Evolutionary conservation across 2,888 invertebrate genomes (phyloP), one percentile per base, ranked within the genome.

Genomic region (Tetrapedia diversipes): DNA sequence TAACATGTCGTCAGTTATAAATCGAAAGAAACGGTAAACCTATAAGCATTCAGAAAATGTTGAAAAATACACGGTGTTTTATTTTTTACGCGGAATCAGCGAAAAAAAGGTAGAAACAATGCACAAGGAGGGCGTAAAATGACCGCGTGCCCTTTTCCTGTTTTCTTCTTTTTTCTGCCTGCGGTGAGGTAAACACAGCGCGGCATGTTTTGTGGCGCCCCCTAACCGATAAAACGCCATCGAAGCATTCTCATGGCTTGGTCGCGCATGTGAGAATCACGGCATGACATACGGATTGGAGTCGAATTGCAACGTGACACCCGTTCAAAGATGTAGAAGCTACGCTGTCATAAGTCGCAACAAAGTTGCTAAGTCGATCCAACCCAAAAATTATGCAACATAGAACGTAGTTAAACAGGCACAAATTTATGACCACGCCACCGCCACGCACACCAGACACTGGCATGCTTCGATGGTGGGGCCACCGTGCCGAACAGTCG

Each of bases 161-260:
- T 73, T 69, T 69, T 72, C 65, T 71, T 45, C 54, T 60, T 71
- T 69, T 65, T 56, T 74, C 73, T 22, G 56, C 34, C 68, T 70
- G 67, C 70, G 64, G 64, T 59, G 85, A 86, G 79, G 86, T 86
- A 86, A 86, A 86, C 86, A 86, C 82, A 73, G 71, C 77, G 81
- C 73, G 76, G 77, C 75, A 71, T 61, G 76, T 75, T 75, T 49
- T 19, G 82, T 83, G 79, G 86, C 86, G 86, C 86, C 87, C 83
- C 82, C 86, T 86, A 77, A 73, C 82, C 64, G 81, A 81, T 80
- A 87, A 81, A 86, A 86, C 86, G 87, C 86, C 83, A 81, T 73
- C 65, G 69, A 79, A 37, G 51, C 61, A 57, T 63, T 63, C 68
- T 77, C 63, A 49, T 41, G 67, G 59, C 53, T 65, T 54, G 56